Conservation (phyloP, 2,888 invertebrate genomes). For the Leucoma salicis region DNA sequence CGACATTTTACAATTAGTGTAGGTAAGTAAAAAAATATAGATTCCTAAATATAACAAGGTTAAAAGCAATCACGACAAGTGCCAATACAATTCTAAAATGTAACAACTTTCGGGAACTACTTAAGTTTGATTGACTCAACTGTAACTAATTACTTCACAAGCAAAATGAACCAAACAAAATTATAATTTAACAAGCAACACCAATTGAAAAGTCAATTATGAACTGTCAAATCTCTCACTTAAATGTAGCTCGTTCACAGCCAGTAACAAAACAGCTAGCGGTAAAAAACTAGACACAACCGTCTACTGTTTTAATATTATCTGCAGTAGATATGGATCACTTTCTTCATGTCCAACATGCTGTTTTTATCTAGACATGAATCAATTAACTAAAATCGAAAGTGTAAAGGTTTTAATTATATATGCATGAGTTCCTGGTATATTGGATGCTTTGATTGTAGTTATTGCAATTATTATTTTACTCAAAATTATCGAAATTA, state of each 20-base stretch:
- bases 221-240: slow-evolving; percentile 7
- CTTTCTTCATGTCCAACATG: slow-evolving; percentile 50
- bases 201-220: slow-evolving; percentile 7
- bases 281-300: not conserved
- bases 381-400: slow-evolving; percentile 71
- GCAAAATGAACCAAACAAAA: slow-evolving; percentile 1
- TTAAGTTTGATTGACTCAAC: not conserved
- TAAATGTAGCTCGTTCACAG: slow-evolving; percentile 4
- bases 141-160: not conserved
- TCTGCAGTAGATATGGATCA: slow-evolving; percentile 30
- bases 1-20: no score
- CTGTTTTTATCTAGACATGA: slow-evolving; percentile 56
- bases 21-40: no score
- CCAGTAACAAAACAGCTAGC: slow-evolving; percentile 3
- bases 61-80: not conserved
- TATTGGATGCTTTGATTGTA: not conserved
- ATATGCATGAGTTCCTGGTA: slow-evolving; percentile 11
- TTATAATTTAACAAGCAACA: not conserved
- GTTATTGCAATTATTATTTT: not conserved
- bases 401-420: slow-evolving; percentile 46
- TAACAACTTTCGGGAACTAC: not conserved
- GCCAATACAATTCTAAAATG: not conserved
- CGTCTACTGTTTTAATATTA: slow-evolving; percentile 15
- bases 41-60: not conserved
- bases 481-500: no score